Evolutionary conservation across 2,888 invertebrate genomes (phyloP), one percentile per base, ranked within the genome.

Genomic region (Cerastis leucographa): DNA sequence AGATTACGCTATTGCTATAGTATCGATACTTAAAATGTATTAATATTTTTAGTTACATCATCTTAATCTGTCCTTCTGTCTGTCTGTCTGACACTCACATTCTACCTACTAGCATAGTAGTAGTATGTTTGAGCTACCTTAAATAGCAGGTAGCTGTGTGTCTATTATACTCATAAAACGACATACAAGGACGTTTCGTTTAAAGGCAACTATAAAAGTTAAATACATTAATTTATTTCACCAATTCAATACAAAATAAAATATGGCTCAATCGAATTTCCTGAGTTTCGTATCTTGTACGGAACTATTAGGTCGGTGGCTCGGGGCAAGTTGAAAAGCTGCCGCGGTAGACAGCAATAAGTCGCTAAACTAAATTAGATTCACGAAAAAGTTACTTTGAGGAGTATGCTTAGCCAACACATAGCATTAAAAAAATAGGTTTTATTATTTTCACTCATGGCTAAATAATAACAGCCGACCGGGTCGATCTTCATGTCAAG

Each of bases 211-310:
- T n/a, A n/a, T 54, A n/a, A 11, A 51, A 51, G 51, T n/a, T 54
- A 54, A 56, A 25, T 56, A 25, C 14, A 25, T 56, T 56, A 8
- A 61, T 61, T 65, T 25, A 71, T 29, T 73, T 54, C 22, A 67
- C 6, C 9, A 49, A 67, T 51, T 46, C 71, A 67, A 76, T 80
- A 7, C 66, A 56, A 25, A 62, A 69, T 70, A 54, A 83, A 74
- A 76, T 72, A 65, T 59, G 54, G 56, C 61, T 72, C 56, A 61
- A 71, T 80, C 80, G 76, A 76, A 29, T 74, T 46, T 54, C 40
- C 61, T 25, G 74, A 77, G 82, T 85, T 82, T 59, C 46, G 17
- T 44, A 64, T n/a, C 61, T 62, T 42, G 65, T 72, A 78, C 51
- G 67, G 75, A 80, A 71, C 72, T 72, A 64, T 25, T 25, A 51